A percentile compares a stretch with the other conserved stretches of the same genome.
phyloP scores from a whole-genome alignment of 2,113 vertebrate species.

The Chaetodon auriga region DNA sequence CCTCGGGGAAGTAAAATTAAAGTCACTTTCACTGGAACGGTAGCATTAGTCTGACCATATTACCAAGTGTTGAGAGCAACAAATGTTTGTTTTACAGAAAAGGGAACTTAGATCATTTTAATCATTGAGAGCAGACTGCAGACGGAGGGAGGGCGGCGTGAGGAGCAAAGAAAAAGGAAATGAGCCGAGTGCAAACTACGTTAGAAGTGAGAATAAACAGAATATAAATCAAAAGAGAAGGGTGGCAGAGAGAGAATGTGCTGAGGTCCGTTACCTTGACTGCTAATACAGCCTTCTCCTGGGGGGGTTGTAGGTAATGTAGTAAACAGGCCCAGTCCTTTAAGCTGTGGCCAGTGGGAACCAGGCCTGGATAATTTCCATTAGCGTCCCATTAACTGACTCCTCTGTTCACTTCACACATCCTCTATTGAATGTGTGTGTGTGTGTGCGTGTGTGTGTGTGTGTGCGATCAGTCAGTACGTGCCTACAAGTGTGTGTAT shows the following conservation, averaged over 20 bases:
- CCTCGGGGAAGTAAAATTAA: neutral
- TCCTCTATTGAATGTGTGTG: neutral
- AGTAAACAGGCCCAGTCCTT: slow-evolving; percentile 51
- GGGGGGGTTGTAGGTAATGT: slow-evolving; percentile 45
- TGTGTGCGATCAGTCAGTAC: neutral
- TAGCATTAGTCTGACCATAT: neutral
- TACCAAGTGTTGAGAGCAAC: neutral
- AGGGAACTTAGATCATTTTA: neutral
- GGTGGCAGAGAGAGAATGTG: neutral
- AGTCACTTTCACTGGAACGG: neutral
- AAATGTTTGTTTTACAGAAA: slow-evolving; percentile 11
- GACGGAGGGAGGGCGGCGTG: too few species aligned
- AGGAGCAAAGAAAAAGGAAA: neutral
- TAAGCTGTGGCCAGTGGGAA: slow-evolving; percentile 63
- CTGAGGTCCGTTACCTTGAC: slow-evolving; percentile 37
- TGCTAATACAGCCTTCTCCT: slow-evolving; percentile 39
- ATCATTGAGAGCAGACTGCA: neutral
- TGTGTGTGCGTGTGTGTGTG: too few species aligned
- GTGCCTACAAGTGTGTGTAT: neutral
- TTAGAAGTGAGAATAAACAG: slow-evolving; percentile 20
- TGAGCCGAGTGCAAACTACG: neutral
- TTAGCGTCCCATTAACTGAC: slow-evolving; percentile 61
- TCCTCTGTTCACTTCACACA: slow-evolving; percentile 24
- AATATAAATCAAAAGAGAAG: slow-evolving; percentile 6
- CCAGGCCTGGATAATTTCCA: slow-evolving; percentile 47